These are phyloP conservation scores for Solenodon paradoxus DNA, from an alignment of 2,113 vertebrate species.

Conservation along the genomic window DNA sequence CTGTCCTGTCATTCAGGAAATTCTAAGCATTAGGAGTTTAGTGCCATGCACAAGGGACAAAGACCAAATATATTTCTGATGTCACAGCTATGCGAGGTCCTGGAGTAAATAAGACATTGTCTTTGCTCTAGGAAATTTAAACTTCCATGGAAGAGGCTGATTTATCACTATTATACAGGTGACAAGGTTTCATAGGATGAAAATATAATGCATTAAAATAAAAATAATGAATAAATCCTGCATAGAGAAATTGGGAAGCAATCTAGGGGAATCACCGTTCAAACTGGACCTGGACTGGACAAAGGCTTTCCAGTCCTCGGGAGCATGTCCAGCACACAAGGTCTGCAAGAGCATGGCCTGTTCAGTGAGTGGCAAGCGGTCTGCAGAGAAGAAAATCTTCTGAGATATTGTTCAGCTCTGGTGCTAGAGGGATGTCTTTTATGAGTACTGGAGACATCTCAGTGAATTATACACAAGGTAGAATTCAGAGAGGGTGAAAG, in stretches of 20 bases:
- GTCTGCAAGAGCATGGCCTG: fast-evolving
- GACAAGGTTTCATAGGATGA: neutral
- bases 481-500: neutral
- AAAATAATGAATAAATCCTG: neutral
- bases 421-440: neutral
- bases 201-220: neutral
- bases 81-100: neutral
- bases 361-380: no score
- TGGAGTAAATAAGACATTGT: neutral
- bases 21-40: neutral
- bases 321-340: neutral
- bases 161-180: neutral
- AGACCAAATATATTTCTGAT: neutral
- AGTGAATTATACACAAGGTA: neutral
- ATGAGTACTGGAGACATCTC: neutral
- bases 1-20: neutral
- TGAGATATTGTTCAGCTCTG: neutral
- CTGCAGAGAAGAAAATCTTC: neutral
- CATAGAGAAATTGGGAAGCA: neutral
- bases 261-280: neutral
- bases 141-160: neutral
- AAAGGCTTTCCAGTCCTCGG: neutral
- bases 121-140: neutral
- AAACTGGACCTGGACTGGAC: neutral
- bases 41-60: neutral